phyloP scores from a whole-genome alignment of 2,113 vertebrate species.

The Nothocercus nigrocapillus region DNA sequence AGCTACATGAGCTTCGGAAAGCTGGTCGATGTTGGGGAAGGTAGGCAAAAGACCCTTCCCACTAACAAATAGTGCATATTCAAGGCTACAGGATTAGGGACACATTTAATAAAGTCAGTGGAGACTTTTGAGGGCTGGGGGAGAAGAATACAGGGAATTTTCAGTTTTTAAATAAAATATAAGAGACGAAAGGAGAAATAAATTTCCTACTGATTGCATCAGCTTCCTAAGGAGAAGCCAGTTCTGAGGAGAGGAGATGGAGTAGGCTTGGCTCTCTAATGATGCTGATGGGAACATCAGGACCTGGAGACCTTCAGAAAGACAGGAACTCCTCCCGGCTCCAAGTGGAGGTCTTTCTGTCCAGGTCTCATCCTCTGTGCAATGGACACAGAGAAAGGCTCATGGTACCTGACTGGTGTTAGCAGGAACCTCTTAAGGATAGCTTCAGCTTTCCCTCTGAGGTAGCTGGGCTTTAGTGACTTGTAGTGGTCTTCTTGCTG shows the following conservation, averaged over 20 bases:
- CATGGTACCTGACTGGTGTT: not conserved
- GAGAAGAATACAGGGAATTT: not conserved
- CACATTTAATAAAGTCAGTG: not conserved
- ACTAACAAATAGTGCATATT: not conserved
- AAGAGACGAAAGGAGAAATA: not conserved
- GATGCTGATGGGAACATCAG: not conserved
- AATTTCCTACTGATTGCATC: not conserved
- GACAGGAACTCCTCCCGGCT: not conserved
- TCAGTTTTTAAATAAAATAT: not conserved
- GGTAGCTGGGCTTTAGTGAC: not conserved
- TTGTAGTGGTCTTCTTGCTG: not conserved
- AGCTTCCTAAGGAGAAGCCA: not conserved
- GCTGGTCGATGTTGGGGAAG: not conserved
- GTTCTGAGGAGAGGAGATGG: not conserved
- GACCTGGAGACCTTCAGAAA: not conserved
- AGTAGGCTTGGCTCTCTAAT: not conserved
- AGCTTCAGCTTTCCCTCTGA: not conserved
- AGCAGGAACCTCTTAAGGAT: not conserved
- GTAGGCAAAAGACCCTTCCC: accelerated
- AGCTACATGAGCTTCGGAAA: not conserved
- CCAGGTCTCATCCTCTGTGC: not conserved
- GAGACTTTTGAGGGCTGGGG: not conserved
- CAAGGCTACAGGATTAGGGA: not conserved
- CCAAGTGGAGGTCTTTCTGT: not conserved
- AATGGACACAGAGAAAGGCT: not conserved